These are phyloP conservation scores for Apostichopus japonicus DNA, from an alignment of 35 echinoderm and acorn worm species.

Conservation along the genomic window DNA sequence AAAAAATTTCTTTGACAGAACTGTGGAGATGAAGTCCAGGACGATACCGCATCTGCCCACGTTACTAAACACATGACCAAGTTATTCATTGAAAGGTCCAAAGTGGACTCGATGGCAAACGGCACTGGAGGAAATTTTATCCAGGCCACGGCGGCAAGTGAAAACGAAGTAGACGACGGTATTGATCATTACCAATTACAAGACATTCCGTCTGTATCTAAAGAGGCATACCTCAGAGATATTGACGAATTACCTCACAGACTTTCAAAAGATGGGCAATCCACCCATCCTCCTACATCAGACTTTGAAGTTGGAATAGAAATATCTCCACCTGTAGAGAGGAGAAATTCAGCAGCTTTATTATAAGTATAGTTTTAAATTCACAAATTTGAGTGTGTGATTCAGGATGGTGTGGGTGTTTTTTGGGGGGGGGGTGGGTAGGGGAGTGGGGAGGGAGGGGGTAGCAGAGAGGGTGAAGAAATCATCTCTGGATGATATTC, in stretches of 20 bases:
- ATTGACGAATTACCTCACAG: background rate
- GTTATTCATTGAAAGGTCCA: background rate
- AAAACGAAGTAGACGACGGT: background rate
- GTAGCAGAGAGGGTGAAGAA: no score
- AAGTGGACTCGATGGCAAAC: background rate
- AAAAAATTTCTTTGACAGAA: background rate
- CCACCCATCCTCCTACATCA: background rate
- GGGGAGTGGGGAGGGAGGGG: no score
- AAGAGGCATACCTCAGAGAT: background rate
- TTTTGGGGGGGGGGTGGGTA: no score
- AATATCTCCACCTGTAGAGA: conserved; percentile 9
- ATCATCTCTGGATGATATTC: no score
- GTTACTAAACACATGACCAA: background rate
- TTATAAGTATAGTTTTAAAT: background rate
- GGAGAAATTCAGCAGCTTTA: background rate
- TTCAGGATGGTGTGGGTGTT: no score
- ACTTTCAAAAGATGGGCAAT: background rate
- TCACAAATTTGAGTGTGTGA: no score
- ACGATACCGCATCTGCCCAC: background rate
- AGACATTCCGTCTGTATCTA: background rate
- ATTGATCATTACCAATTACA: background rate
- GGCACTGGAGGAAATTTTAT: background rate
- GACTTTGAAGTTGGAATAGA: conserved; percentile 10
- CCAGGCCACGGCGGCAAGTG: background rate
- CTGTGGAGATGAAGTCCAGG: conserved; percentile 15